Conservation (phyloP, 2,888 invertebrate species). For the Callosobruchus maculatus region DNA sequence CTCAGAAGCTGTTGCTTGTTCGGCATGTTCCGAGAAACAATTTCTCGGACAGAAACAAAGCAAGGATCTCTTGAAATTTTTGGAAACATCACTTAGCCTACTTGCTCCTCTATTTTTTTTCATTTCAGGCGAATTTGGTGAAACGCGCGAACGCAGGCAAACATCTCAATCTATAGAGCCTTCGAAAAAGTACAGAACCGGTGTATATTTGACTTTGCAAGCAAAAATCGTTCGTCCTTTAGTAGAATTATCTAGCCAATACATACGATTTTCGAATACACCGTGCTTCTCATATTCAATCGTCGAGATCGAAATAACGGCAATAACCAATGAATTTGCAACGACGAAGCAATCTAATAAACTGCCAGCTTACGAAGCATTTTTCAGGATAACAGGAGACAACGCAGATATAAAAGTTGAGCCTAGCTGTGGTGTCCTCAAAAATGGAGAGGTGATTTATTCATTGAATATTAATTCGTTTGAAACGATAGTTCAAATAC, state of each 20-base stretch:
- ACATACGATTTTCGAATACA: slow-evolving; percentile 27
- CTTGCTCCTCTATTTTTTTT: too few relatives aligned
- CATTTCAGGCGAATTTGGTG: not conserved
- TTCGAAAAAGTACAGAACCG: not conserved
- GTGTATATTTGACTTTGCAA: slow-evolving; percentile 5
- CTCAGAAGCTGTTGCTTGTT: too few relatives aligned
- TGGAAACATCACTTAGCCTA: too few relatives aligned
- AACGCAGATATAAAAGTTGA: slow-evolving; percentile 23
- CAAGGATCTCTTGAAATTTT: too few relatives aligned
- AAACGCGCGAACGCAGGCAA: not conserved
- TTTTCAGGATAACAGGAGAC: slow-evolving; percentile 22
- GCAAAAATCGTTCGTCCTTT: slow-evolving; percentile 20
- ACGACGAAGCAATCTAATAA: slow-evolving; percentile 12
- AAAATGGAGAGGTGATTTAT: slow-evolving; percentile 23
- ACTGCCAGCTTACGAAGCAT: slow-evolving; percentile 18
- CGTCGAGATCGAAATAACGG: slow-evolving; percentile 19
- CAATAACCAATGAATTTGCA: slow-evolving; percentile 12
- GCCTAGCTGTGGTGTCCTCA: slow-evolving; percentile 27
- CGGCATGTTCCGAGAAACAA: too few relatives aligned
- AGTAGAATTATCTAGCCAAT: slow-evolving; percentile 26
- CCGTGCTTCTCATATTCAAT: slow-evolving; percentile 27
- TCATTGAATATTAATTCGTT: not conserved
- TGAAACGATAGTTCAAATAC: not conserved
- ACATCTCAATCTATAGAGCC: not conserved
- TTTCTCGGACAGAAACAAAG: too few relatives aligned